Evolutionary conservation across 2,888 invertebrate species (phyloP).

Genomic region (Crioceris asparagi): DNA sequence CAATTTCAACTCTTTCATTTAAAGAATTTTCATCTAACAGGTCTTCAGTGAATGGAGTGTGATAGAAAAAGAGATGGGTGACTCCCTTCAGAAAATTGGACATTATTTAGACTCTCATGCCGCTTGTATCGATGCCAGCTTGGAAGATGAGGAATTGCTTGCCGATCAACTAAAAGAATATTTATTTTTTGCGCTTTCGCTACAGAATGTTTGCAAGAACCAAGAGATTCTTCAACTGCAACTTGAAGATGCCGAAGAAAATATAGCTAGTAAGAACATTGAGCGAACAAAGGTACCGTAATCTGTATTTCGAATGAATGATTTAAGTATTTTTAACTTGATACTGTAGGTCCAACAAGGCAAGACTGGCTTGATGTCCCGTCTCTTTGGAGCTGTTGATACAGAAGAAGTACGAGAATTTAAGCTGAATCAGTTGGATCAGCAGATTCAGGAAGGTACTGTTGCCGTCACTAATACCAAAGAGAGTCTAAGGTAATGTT

Average conservation of each 20-base stretch:
- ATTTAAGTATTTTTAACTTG: too few species aligned
- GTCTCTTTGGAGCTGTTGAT: slow-evolving; percentile 63
- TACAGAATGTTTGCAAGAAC: slow-evolving; percentile 54
- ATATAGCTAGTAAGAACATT: slow-evolving; percentile 39
- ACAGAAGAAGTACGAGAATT: slow-evolving; percentile 66
- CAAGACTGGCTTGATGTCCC: slow-evolving; percentile 60
- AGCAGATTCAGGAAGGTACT: slow-evolving; percentile 52
- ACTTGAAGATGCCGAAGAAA: slow-evolving; percentile 59
- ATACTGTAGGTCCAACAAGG: slow-evolving; percentile 59
- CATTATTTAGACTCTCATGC: slow-evolving; percentile 47
- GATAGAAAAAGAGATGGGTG: slow-evolving; percentile 66
- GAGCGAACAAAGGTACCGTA: slow-evolving; percentile 45
- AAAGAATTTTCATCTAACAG: too few species aligned
- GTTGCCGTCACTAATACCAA: slow-evolving; percentile 47
- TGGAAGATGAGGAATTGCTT: slow-evolving; percentile 74
- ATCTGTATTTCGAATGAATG: too few species aligned
- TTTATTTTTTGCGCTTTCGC: slow-evolving; percentile 61
- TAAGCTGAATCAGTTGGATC: slow-evolving; percentile 54
- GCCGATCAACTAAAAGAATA: slow-evolving; percentile 80
- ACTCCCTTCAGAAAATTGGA: slow-evolving; percentile 60
- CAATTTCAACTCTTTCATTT: too few species aligned
- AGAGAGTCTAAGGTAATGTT: slow-evolving; percentile 49
- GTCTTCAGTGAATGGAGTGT: slow-evolving; percentile 67
- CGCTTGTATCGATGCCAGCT: slow-evolving; percentile 33
- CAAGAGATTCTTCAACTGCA: slow-evolving; percentile 64